Evolutionary conservation across 2,113 vertebrate species (phyloP), one percentile per base, ranked within the genome.

Genomic region (Perccottus glenii): DNA sequence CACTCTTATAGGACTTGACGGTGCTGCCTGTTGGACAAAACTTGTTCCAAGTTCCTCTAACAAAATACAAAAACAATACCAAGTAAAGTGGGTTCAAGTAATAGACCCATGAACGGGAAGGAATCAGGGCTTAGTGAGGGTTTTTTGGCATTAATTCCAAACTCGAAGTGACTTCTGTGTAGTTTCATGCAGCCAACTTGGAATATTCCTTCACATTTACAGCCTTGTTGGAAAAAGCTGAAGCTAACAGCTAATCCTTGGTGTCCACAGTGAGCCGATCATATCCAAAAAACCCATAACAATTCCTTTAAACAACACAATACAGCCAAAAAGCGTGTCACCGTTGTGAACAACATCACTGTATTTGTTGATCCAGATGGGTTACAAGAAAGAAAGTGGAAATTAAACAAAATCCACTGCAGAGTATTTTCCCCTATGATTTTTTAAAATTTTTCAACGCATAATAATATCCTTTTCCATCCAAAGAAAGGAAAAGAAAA

Each of bases 321-420:
- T 27, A 27, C 19, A 27, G 19, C 19, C n/a, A 3, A 27, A 27
- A 27, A 27, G 19, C 19, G 1, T 27, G 19, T 27, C 19, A 27
- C 19, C 19, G 19, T 27, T 27, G 3, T 1, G 1, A 27, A 27
- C 19, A 27, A 27, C 19, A 27, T 27, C 19, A 27, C 19, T 27
- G 19, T 27, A 27, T 27, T 27, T 27, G 19, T 27, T 27, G 19
- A 27, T 27, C 19, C 19, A 27, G 19, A 2, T 27, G 19, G 19
- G 19, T 27, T 27, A 27, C 19, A 27, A 27, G 19, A 27, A 27
- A 12, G 11, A 33, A 33, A 14, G 32, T 27, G 12, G 32, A 51
- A 52, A 33, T 11, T 33, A 52, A 52, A 52, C 11, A 52, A 52
- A 52, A 52, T 52, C 12, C 50, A 51, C 50, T 33, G 19, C 11